These are phyloP conservation scores for Malurus alboscapulatus DNA, from an alignment of 2,113 vertebrate species.

Conservation along the genomic window DNA sequence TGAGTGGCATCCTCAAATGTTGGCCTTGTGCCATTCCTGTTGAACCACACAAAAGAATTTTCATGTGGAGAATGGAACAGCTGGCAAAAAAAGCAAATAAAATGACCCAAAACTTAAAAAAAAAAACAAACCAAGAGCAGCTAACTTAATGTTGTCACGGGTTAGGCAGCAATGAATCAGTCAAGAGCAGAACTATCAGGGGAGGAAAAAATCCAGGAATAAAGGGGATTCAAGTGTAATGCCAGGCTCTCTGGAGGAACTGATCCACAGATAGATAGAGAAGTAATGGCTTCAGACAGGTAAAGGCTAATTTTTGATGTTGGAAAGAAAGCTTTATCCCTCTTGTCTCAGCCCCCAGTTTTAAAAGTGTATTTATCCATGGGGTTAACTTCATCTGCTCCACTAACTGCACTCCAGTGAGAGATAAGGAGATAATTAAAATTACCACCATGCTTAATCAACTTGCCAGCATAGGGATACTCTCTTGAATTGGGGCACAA, in stretches of 20 bases:
- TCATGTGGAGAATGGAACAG: background rate
- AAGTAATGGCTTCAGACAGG: background rate
- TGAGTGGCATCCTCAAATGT: background rate
- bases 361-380: conserved; percentile 8
- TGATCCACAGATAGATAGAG: background rate
- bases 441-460: conserved; percentile 62
- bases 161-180: background rate
- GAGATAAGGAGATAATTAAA: conserved; percentile 64
- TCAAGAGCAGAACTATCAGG: background rate
- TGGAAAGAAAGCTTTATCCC: background rate
- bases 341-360: background rate
- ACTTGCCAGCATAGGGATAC: conserved; percentile 53
- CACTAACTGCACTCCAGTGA: conserved; percentile 49
- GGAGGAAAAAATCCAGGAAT: background rate
- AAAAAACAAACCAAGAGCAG: background rate
- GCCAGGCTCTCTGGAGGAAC: background rate
- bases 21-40: background rate
- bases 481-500: conserved; percentile 51
- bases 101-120: background rate
- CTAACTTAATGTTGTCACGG: background rate
- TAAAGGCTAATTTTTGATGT: background rate
- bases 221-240: background rate
- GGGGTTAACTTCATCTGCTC: conserved; percentile 42
- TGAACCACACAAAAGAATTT: background rate
- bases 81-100: background rate